Conservation (phyloP, 2,797 vertebrate species). For the Acanthurus lineatus region DNA sequence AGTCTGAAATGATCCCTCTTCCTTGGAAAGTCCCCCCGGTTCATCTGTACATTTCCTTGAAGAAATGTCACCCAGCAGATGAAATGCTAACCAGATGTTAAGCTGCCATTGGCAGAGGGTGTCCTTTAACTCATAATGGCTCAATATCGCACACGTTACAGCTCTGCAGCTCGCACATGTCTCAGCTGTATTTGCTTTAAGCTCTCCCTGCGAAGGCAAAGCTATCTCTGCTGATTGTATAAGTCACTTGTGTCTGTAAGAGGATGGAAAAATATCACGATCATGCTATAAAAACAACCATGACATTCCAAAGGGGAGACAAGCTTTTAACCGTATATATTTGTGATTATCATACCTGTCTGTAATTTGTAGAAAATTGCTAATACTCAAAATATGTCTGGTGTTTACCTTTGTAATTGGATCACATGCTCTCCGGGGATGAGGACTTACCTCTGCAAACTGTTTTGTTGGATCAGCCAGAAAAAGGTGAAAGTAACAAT, state of each 20-base stretch:
- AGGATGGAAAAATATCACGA: conserved; percentile 70
- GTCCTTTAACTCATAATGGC: conserved; percentile 68
- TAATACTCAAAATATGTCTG: conserved; percentile 63
- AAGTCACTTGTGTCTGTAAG: conserved; percentile 71
- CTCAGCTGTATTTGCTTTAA: conserved; percentile 66
- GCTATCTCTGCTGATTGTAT: conserved; percentile 69
- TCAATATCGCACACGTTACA: conserved; percentile 48
- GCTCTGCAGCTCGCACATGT: conserved; percentile 34
- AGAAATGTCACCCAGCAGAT: conserved; percentile 68
- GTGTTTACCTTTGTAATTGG: conserved; percentile 67
- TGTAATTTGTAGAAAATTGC: conserved; percentile 69
- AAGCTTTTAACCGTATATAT: conserved; percentile 44
- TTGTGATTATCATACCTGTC: conserved; percentile 70
- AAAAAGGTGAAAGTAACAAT: background rate
- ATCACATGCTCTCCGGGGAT: conserved; percentile 36
- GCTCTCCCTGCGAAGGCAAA: conserved; percentile 46
- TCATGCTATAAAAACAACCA: conserved; percentile 69
- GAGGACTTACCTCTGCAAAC: conserved; percentile 27
- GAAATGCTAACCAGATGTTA: conserved; percentile 84
- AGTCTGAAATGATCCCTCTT: conserved; percentile 56
- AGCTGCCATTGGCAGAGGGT: conserved; percentile 61
- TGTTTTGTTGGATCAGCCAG: conserved; percentile 16
- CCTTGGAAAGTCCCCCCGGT: conserved; percentile 66
- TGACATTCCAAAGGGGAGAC: conserved; percentile 64
- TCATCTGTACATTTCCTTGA: conserved; percentile 55